A percentile compares a stretch with the other conserved stretches of the same genome.
Evolutionary conservation across 1,140 invertebrate species (phyloP).

Genomic region (Scaptomyza montana): DNA sequence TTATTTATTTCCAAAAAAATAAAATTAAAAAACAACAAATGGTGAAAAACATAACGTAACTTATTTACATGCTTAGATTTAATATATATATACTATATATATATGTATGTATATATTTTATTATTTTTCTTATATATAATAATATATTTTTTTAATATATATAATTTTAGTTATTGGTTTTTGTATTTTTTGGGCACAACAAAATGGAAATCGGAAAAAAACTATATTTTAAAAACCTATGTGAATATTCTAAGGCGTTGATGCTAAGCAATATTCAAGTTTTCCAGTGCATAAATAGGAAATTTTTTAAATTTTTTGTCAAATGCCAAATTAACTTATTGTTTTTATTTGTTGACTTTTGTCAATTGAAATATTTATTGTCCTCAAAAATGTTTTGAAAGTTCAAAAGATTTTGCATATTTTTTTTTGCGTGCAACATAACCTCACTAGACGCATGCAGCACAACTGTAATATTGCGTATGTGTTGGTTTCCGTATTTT

Average conservation of each 20-base stretch:
- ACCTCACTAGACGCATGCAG: no score
- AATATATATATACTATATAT: conserved; percentile 39
- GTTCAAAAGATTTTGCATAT: conserved; percentile 18
- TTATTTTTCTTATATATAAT: conserved; percentile 12
- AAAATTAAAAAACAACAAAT: conserved; percentile 10
- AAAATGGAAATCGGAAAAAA: conserved; percentile 38
- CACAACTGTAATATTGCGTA: conserved; percentile 17
- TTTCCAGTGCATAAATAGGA: background rate
- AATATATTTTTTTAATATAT: no score
- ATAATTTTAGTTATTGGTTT: conserved; percentile 11
- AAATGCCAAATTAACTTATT: conserved; percentile 29
- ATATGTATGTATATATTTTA: conserved; percentile 20
- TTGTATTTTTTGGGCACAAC: conserved; percentile 35
- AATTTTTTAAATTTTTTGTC: no score
- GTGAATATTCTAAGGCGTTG: conserved; percentile 12
- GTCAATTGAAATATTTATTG: conserved; percentile 63
- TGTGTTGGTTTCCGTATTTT: no score
- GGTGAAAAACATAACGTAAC: conserved; percentile 57
- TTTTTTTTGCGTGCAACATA: background rate
- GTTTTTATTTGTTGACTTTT: conserved; percentile 3
- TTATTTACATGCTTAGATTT: conserved; percentile 69
- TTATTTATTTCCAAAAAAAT: conserved; percentile 55
- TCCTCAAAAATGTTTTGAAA: conserved; percentile 62
- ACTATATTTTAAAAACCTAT: conserved; percentile 22
- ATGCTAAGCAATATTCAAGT: background rate